Evolutionary conservation across 1,140 invertebrate genomes (phyloP).

Genomic region (Cylas formicarius): DNA sequence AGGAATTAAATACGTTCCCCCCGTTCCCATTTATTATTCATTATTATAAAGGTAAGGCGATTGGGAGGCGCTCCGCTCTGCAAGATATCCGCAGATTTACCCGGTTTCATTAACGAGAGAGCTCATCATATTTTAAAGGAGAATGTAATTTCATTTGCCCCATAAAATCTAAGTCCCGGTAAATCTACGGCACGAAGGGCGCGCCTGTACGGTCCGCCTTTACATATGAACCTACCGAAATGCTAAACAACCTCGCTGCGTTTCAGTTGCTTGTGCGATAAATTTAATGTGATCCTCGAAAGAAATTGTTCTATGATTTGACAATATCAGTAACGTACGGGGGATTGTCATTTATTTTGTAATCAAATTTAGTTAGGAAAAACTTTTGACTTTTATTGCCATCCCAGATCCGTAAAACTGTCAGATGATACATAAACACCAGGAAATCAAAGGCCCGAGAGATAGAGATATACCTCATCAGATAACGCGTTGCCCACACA

Average conservation of each 20-base stretch:
- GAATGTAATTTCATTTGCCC: conserved; percentile 45
- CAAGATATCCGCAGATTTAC: conserved; percentile 35
- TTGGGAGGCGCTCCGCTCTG: not conserved
- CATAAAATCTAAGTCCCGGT: conserved; percentile 44
- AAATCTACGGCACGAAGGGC: conserved; percentile 38
- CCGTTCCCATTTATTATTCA: not conserved
- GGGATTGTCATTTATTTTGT: conserved; percentile 1
- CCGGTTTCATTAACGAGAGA: conserved; percentile 42
- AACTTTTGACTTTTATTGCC: conserved; percentile 8
- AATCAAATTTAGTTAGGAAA: conserved; percentile 13
- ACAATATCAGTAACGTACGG: conserved; percentile 2
- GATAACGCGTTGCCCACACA: too few species aligned
- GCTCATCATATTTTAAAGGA: conserved; percentile 44
- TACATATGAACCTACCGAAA: conserved; percentile 46
- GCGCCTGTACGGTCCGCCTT: conserved; percentile 41
- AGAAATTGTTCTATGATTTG: conserved; percentile 15
- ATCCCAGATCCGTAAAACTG: too few species aligned
- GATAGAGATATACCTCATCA: too few species aligned
- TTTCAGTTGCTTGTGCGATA: conserved; percentile 32
- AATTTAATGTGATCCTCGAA: conserved; percentile 17
- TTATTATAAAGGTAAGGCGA: conserved; percentile 1
- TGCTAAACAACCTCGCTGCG: conserved; percentile 44
- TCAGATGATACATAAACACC: too few species aligned
- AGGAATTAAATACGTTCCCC: too few species aligned
- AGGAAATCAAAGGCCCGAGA: too few species aligned